Base-by-base conservation (phyloP, 2,797 vertebrate genomes). In the Astyanax mexicanus region DNA sequence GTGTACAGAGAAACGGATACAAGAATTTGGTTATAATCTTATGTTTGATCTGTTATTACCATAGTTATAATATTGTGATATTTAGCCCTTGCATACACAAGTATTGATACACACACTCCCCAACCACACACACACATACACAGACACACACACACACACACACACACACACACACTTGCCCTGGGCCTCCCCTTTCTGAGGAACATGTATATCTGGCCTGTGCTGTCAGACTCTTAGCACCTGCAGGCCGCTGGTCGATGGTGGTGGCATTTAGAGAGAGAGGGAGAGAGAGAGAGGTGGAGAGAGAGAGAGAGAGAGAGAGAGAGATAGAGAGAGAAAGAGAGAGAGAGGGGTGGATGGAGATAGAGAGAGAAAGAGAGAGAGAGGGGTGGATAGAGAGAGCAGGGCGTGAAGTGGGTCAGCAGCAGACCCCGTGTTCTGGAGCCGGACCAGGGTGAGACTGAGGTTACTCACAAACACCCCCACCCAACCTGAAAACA, bases 141-240 rank as follows among this genome's bases (percentile, higher is more conserved):
- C n/a, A n/a, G n/a, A n/a, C n/a, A n/a, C n/a, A n/a, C n/a, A n/a
- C n/a, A 45, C 52, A 47, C 57, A 55, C n/a, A 44, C 58, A 81
- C 27, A 68, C 62, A 72, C 60, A 73, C 55, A 74, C 65, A 72
- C 60, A 71, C 54, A 69, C 51, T 66, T 68, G 62, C 64, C 44
- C 58, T 29, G n/a, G 25, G 6, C 21, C 88, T 88, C 88, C 88
- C 91, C 89, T 87, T 89, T 89, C 88, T 83, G 82, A 84, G 82
- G 81, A 90, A 88, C 88, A 88, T 85, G 85, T 86, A 89, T 86
- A 90, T 89, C 85, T 89, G 84, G 85, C 85, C 88, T 84, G 65
- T 58, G 79, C 89, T 85, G 88, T 90, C 90, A 90, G 93, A 94
- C 92, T 93, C 92, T 94, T 93, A 94, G 91, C 92, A 92, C 92